phyloP scores from a whole-genome alignment of 2,888 invertebrate species.

The Acrobeloides nanus region DNA sequence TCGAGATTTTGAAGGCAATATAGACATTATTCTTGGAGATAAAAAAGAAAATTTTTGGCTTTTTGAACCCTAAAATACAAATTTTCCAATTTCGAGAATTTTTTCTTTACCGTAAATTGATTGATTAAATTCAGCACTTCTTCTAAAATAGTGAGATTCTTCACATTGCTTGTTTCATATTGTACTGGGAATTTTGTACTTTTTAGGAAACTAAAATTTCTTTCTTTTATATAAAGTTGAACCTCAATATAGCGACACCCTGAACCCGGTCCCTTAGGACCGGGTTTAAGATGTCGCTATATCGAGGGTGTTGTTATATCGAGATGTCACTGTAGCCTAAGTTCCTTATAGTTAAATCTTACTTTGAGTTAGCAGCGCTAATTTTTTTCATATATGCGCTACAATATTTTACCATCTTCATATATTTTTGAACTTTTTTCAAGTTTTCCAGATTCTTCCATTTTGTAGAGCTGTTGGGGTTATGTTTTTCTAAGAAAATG shows the following conservation, averaged over 20 bases:
- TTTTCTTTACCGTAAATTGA: slow-evolving; percentile 4
- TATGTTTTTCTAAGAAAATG: too few species aligned
- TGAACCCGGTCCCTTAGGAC: too few species aligned
- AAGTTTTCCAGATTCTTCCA: slow-evolving; percentile 6
- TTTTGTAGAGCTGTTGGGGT: too few species aligned
- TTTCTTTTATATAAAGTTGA: background rate
- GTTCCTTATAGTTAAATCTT: too few species aligned
- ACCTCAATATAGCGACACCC: too few species aligned
- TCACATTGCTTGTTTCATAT: slow-evolving; percentile 5
- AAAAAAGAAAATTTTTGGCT: slow-evolving; percentile 19
- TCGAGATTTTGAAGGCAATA: slow-evolving; percentile 12
- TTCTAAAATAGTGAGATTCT: slow-evolving; percentile 16
- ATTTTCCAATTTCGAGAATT: background rate
- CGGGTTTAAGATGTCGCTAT: too few species aligned
- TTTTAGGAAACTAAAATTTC: slow-evolving; percentile 2
- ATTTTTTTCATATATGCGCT: slow-evolving; percentile 7
- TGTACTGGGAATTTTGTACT: slow-evolving; percentile 4
- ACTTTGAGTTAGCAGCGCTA: slow-evolving; percentile 10
- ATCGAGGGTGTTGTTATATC: too few species aligned
- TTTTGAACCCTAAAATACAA: background rate
- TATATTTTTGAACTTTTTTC: slow-evolving; percentile 1
- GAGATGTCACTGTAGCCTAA: too few species aligned
- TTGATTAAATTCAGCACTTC: slow-evolving; percentile 12
- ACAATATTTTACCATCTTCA: slow-evolving; percentile 6
- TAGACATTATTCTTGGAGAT: slow-evolving; percentile 13